Evolutionary conservation across 2,113 vertebrate genomes (phyloP), one percentile per base, ranked within the genome.

Genomic region (Brachyhypopomus gauderio): DNA sequence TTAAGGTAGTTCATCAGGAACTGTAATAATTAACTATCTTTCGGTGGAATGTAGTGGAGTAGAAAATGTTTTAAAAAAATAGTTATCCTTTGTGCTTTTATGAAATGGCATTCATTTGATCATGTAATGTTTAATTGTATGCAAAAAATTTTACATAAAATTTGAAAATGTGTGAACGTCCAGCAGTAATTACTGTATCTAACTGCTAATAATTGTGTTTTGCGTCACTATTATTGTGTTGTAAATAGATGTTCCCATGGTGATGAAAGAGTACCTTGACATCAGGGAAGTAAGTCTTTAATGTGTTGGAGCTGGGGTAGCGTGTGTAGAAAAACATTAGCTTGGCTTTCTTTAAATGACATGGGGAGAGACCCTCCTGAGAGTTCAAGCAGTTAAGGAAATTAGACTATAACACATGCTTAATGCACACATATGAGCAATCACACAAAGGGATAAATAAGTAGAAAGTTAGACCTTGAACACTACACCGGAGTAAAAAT

Each of bases 281-380:
- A 6, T 99, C 98, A 36, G 98, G 97, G 92, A 99, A 99, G 93
- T 96, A 99, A 3, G 96, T 98, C 93, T 99, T 99, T 90, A 99
- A 95, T 78, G 98, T 99, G 90, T 97, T 99, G 92, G 98, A 99
- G 92, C 97, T 99, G 89, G 98, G 98, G 84, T 99, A 99, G 69
- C 98, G 96, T 20, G 97, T 91, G 89, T 99, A 97, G 94, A 99
- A 99, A 94, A 99, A 99, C 97, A 99, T 96, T 85, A 99, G 96
- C 90, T 99, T 99, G 89, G 98, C 98, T 92, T 99, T 99, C 94
- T 99, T 99, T 95, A 99, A 94, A 88, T 99, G 98, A 89, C 97
- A 98, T 64, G 98, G 98, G 85, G 98, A 99, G 90, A 99, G 90
- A 73, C 98, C 98, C 92, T 99, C 98, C 92, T 99, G 98, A 90